These are phyloP conservation scores for Hydrocynus forskahlii DNA, from an alignment of 2,797 vertebrate genomes.

Conservation along the genomic window DNA sequence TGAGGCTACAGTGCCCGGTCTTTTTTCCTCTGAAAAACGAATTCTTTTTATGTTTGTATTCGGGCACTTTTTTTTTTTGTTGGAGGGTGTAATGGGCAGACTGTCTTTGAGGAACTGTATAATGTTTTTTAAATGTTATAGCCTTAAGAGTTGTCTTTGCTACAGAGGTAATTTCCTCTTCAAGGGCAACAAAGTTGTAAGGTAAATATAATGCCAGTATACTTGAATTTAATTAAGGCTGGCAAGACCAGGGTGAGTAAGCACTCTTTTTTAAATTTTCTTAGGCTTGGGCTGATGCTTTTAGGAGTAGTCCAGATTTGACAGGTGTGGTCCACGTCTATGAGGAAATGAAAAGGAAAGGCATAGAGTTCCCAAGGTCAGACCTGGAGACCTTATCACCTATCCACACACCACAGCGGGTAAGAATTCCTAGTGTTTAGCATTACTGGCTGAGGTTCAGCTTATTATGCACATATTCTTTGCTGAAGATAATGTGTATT, in stretches of 20 bases:
- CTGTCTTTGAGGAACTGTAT: too few species aligned
- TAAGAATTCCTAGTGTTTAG: slow-evolving; percentile 61
- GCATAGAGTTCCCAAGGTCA: slow-evolving; percentile 94
- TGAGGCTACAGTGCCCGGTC: too few species aligned
- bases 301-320: slow-evolving; percentile 96
- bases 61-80: too few species aligned
- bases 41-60: too few species aligned
- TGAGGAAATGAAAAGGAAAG: slow-evolving; percentile 98
- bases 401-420: slow-evolving; percentile 95
- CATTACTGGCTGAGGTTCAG: not conserved
- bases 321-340: slow-evolving; percentile 97
- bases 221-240: not conserved
- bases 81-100: too few species aligned
- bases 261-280: slow-evolving; percentile 30
- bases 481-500: not conserved
- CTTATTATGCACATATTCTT: not conserved
- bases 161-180: too few species aligned
- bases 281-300: slow-evolving; percentile 98
- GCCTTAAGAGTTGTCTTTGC: too few species aligned
- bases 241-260: not conserved
- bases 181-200: too few species aligned
- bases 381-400: slow-evolving; percentile 94
- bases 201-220: not conserved
- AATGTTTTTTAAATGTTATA: too few species aligned
- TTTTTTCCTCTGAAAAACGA: too few species aligned